phyloP scores from a whole-genome alignment of 2,888 invertebrate species.

The Drosophila pseudotakahashii region DNA sequence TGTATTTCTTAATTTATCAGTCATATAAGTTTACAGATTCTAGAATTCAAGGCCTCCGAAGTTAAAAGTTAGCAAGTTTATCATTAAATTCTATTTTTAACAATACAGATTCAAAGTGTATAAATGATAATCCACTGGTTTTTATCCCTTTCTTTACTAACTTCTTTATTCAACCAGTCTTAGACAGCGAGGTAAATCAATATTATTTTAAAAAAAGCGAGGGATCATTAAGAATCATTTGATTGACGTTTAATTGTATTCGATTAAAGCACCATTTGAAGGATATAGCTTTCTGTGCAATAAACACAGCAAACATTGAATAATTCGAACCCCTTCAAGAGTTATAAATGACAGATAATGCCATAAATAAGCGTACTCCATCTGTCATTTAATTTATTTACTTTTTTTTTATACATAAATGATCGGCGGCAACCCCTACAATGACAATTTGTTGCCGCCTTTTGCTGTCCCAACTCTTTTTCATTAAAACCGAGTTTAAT shows the following conservation, averaged over 20 bases:
- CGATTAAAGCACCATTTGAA: neutral
- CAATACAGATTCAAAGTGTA: too few relatives aligned
- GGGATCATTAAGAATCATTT: neutral
- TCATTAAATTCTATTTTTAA: too few relatives aligned
- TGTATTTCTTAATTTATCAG: too few relatives aligned
- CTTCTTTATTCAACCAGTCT: too few relatives aligned
- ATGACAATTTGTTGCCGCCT: constrained; percentile 31
- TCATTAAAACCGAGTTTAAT: constrained; percentile 42
- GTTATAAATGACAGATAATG: constrained; percentile 23
- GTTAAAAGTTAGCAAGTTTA: too few relatives aligned
- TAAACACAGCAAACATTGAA: neutral
- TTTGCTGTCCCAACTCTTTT: constrained; percentile 10
- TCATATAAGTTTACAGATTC: too few relatives aligned
- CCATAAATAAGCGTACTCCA: constrained; percentile 31
- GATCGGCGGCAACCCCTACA: constrained; percentile 16
- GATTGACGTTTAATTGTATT: neutral
- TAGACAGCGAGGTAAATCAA: neutral
- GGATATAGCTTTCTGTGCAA: neutral
- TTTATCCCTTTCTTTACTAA: too few relatives aligned
- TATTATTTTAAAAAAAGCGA: neutral
- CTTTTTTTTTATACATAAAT: constrained; percentile 6
- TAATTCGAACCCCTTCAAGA: neutral
- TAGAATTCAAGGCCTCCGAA: too few relatives aligned
- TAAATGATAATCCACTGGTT: too few relatives aligned
- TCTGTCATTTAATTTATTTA: constrained; percentile 26